Conservation (phyloP, 2,797 vertebrate species). For the Ceryle rudis region DNA sequence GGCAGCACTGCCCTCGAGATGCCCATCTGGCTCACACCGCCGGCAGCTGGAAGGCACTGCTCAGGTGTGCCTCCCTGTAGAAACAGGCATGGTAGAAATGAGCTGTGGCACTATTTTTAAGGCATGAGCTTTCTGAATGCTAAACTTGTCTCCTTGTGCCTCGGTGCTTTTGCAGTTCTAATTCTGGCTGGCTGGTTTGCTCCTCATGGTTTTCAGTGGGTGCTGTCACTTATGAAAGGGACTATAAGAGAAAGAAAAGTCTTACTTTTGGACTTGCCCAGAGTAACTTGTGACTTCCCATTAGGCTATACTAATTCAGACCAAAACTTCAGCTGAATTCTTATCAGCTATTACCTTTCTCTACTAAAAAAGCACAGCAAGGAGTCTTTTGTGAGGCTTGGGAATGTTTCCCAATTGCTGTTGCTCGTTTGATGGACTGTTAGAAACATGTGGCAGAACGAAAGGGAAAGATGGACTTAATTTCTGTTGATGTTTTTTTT, state of each 20-base stretch:
- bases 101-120: background rate
- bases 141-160: background rate
- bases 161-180: background rate
- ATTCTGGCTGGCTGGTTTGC: background rate
- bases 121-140: background rate
- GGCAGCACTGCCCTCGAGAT: background rate
- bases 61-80: slow-evolving; percentile 11
- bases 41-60: background rate
- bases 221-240: background rate
- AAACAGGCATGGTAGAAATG: background rate
- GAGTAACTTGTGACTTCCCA: background rate
- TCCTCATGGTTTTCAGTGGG: background rate
- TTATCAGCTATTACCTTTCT: background rate
- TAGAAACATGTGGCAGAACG: background rate
- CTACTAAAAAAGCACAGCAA: background rate
- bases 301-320: background rate
- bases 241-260: background rate
- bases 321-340: background rate
- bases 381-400: background rate
- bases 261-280: background rate
- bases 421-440: background rate
- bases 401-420: background rate
- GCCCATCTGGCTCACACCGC: background rate
- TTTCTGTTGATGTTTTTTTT: background rate
- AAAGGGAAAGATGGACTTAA: background rate